Conservation (phyloP, 2,888 invertebrate genomes). For the Silvanus unidentatus region DNA sequence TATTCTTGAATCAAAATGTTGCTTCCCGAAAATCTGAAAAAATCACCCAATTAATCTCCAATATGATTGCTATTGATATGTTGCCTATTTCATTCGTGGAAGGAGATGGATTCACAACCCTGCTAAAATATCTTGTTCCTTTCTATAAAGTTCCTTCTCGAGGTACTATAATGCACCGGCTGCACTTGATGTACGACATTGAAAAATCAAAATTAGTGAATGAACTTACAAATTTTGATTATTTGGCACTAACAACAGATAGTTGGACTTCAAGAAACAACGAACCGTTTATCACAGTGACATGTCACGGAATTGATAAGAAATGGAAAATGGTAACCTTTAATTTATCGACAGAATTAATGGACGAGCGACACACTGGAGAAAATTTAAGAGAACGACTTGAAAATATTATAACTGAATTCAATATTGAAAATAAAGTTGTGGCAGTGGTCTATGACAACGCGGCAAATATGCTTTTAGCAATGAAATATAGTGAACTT, state of each 20-base stretch:
- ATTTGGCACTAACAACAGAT: constrained; percentile 19
- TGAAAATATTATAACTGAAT: constrained; percentile 10
- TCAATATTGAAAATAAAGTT: constrained; percentile 13
- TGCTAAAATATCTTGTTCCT: constrained; percentile 13
- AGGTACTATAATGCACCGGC: constrained; percentile 10
- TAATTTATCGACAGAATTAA: constrained; percentile 12
- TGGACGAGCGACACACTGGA: constrained; percentile 15
- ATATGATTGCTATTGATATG: background rate
- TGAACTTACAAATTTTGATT: constrained; percentile 4
- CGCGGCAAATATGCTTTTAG: constrained; percentile 19
- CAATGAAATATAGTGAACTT: constrained; percentile 8
- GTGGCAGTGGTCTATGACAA: constrained; percentile 18
- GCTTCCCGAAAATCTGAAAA: background rate
- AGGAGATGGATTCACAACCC: constrained; percentile 12
- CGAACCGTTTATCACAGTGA: constrained; percentile 19
- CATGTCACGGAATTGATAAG: constrained; percentile 11
- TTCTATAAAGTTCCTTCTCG: constrained; percentile 14
- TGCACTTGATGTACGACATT: constrained; percentile 13
- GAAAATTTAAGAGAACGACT: constrained; percentile 13
- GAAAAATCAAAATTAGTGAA: constrained; percentile 10
- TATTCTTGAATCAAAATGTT: no score
- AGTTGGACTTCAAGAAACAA: constrained; percentile 19
- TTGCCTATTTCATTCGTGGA: constrained; percentile 4
- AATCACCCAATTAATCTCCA: background rate
- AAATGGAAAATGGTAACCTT: constrained; percentile 12